Evolutionary conservation across 2,888 invertebrate species (phyloP), one percentile per base, ranked within the genome.

Genomic region (Tridacna gigas): DNA sequence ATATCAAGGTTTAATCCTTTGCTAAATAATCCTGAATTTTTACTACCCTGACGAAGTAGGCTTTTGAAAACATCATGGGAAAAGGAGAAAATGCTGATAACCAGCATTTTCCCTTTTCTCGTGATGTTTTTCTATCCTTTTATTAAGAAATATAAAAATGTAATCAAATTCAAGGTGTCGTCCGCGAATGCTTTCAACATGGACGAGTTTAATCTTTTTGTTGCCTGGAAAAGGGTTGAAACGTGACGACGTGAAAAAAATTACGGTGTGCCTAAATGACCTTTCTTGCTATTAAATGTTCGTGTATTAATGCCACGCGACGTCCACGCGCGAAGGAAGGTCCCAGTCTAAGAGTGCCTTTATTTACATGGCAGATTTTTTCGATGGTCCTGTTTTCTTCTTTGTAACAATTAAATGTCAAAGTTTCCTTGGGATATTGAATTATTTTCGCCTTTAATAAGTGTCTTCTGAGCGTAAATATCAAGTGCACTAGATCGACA

Each of bases 321-420:
- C 63, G n/a, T 22, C 45, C 75, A 75, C 65, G 75, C 65, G 75
- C 47, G 37, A 51, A 47, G 47, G 63, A 61, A 75, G 48, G 22
- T 65, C 61, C 25, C 22, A 45, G 15, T 22, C 63, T 75, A 63
- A 22, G n/a, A 47, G 61, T 75, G 45, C 65, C 47, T 75, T 75
- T 63, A 63, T 74, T 63, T 75, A 75, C 75, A 61, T 61, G 75
- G 45, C 75, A 75, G 75, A 71, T 71, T 71, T 51, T 26, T 20
- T 71, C 56, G n/a, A 13, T 22, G 71, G 51, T 25, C 0, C 48
- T 71, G 5, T 71, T 51, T 48, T 63, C 63, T 22, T 71, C 71
- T n/a, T n/a, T 71, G n/a, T 47, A 71, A 51, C 47, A 71, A 45
- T 71, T 51, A 25, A 71, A 71, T 71, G 71, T 51, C 71, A 71